Conservation (phyloP, 2,797 vertebrate genomes). For the Myotis findleyi region DNA sequence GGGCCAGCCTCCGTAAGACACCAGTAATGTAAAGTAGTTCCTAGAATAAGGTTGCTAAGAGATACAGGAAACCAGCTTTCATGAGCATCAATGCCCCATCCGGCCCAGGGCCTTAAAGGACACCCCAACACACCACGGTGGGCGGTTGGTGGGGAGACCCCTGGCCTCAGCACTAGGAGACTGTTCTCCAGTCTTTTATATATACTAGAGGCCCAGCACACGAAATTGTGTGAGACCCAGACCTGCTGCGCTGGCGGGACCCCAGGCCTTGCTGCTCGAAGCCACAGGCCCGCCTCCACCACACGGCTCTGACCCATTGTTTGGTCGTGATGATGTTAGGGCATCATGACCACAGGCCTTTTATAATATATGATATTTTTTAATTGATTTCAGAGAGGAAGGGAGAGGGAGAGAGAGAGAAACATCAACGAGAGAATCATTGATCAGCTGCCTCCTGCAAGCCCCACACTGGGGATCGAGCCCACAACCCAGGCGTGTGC, state of each 20-base stretch:
- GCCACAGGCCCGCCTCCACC: fast-evolving
- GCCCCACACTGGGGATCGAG: too few relatives aligned
- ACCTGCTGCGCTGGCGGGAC: fast-evolving
- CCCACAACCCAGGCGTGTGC: too few relatives aligned
- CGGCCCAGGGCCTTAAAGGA: neutral
- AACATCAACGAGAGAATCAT: too few relatives aligned
- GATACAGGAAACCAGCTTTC: neutral
- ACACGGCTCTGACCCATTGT: too few relatives aligned
- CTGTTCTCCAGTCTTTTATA: fast-evolving
- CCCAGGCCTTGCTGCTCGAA: too few relatives aligned
- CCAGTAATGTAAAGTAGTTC: neutral
- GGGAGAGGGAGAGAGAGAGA: too few relatives aligned
- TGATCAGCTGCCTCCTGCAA: too few relatives aligned
- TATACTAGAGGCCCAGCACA: neutral
- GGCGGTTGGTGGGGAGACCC: too few relatives aligned
- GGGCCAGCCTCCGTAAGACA: neutral
- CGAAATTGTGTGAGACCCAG: fast-evolving
- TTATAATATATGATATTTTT: too few relatives aligned
- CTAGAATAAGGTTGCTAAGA: neutral
- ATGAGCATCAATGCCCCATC: neutral
- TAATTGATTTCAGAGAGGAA: too few relatives aligned
- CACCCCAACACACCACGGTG: fast-evolving
- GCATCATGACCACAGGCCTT: too few relatives aligned
- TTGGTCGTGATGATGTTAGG: too few relatives aligned
- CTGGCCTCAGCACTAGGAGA: neutral